Conservation (phyloP, 2,797 vertebrate species). For the Takifugu rubripes region DNA sequence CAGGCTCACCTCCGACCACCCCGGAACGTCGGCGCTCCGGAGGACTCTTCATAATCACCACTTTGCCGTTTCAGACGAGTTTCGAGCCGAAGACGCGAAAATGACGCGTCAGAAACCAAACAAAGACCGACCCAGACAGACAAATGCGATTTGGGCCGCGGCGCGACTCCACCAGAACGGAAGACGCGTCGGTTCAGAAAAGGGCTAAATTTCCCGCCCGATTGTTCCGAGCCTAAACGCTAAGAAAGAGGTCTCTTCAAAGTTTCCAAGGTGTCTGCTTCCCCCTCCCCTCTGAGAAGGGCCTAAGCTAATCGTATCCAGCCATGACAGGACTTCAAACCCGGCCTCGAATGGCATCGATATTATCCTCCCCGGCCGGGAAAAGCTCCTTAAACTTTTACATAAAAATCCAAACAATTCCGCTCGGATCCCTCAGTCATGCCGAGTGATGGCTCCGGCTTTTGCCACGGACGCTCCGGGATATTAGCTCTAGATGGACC, state of each 20-base stretch:
- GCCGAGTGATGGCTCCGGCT: slow-evolving; percentile 35
- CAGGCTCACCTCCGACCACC: too few species aligned
- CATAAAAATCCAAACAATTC: slow-evolving; percentile 44
- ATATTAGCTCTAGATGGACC: slow-evolving; percentile 29
- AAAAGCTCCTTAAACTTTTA: slow-evolving; percentile 51
- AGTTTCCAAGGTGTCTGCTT: slow-evolving; percentile 24
- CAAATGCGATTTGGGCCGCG: too few species aligned
- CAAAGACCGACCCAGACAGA: too few species aligned
- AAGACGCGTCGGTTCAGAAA: slow-evolving; percentile 22
- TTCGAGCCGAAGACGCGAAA: too few species aligned
- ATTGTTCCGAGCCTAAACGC: slow-evolving; percentile 10
- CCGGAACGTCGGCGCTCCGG: too few species aligned
- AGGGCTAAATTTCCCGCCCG: slow-evolving; percentile 21
- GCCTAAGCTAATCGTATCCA: slow-evolving; percentile 55
- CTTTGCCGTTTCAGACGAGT: too few species aligned
- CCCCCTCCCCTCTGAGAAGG: slow-evolving; percentile 17
- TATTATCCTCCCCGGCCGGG: slow-evolving; percentile 30
- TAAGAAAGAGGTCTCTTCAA: slow-evolving; percentile 13
- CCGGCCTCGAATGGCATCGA: slow-evolving; percentile 39
- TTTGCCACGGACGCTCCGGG: neutral
- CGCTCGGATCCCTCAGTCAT: slow-evolving; percentile 21
- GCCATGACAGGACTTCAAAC: slow-evolving; percentile 61
- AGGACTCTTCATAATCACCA: too few species aligned
- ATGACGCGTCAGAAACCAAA: too few species aligned
- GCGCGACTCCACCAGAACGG: too few species aligned